A percentile compares a stretch with the other conserved stretches of the same genome.
Conservation (phyloP, 2,113 vertebrate genomes). For the Catharus minimus region DNA sequence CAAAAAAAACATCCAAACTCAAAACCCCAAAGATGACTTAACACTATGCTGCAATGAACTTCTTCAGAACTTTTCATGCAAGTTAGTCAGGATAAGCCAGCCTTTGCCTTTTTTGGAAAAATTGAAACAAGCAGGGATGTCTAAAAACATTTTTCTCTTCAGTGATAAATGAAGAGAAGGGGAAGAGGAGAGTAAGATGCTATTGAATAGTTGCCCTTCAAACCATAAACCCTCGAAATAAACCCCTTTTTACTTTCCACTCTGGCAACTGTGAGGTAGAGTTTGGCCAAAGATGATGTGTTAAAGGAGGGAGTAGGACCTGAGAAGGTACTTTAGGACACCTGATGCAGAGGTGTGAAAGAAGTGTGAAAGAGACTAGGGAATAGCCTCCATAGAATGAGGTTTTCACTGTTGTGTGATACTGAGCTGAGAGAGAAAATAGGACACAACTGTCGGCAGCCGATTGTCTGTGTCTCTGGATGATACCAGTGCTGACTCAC, state of each 20-base stretch:
- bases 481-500: not conserved
- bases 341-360: not conserved
- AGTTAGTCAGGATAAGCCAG: not conserved
- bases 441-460: not conserved
- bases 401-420: not conserved
- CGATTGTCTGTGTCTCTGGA: not conserved
- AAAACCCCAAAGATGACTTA: not conserved
- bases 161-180: not conserved
- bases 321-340: not conserved
- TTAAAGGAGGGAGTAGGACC: not conserved
- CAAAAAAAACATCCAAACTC: not conserved
- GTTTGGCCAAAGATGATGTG: not conserved
- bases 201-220: not conserved
- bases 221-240: not conserved
- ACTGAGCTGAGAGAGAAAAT: not conserved
- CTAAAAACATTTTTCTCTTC: not conserved
- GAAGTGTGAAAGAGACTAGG: not conserved
- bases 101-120: not conserved
- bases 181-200: not conserved
- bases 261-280: not conserved
- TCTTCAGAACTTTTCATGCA: not conserved
- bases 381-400: not conserved
- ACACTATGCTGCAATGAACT: not conserved
- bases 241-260: not conserved
- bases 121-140: not conserved